These are phyloP conservation scores for Plebejus melissa DNA, from an alignment of 2,888 invertebrate genomes.

Conservation along the genomic window DNA sequence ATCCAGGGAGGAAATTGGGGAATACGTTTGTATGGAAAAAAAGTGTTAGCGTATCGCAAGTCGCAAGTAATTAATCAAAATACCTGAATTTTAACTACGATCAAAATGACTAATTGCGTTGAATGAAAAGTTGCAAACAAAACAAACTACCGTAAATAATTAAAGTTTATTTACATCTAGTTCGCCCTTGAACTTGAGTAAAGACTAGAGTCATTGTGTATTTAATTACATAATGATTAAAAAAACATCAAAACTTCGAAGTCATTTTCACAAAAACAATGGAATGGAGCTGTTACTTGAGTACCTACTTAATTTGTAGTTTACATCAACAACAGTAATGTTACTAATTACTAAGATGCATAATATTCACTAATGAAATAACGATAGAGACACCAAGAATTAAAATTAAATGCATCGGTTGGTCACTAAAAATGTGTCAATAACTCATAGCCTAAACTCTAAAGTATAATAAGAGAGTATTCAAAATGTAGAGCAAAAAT, in stretches of 20 bases:
- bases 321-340: background rate
- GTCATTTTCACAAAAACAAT: slow-evolving; percentile 9
- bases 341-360: too few relatives aligned
- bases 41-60: too few relatives aligned
- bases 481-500: too few relatives aligned
- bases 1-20: too few relatives aligned
- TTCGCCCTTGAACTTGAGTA: slow-evolving; percentile 4
- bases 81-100: background rate
- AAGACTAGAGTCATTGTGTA: background rate
- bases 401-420: too few relatives aligned
- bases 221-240: background rate
- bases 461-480: too few relatives aligned
- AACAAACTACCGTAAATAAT: background rate
- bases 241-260: background rate
- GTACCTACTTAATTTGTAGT: background rate
- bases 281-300: background rate
- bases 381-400: too few relatives aligned
- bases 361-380: too few relatives aligned
- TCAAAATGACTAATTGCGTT: background rate
- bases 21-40: too few relatives aligned
- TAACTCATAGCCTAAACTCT: too few relatives aligned
- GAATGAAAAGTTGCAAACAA: background rate
- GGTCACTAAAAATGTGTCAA: too few relatives aligned
- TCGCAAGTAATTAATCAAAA: background rate
- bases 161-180: background rate